These are phyloP conservation scores for Microcebus griseorufus DNA, from an alignment of 2,113 vertebrate genomes.

Conservation along the genomic window DNA sequence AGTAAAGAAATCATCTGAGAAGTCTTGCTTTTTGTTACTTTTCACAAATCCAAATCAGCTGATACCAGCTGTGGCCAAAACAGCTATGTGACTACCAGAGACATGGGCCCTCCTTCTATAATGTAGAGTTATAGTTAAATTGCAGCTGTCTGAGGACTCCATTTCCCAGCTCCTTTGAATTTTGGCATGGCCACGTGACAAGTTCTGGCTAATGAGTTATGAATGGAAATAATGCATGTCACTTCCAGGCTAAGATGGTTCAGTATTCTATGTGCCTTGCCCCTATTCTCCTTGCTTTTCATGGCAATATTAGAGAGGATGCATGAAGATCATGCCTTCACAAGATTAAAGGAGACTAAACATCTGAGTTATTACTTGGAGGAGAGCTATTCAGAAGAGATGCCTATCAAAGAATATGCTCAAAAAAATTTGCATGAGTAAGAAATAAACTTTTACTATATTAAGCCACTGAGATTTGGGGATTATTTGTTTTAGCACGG, in stretches of 20 bases:
- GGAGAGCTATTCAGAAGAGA: background rate
- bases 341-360: background rate
- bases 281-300: background rate
- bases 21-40: conserved; percentile 5
- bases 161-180: background rate
- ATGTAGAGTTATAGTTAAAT: background rate
- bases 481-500: conserved; percentile 9
- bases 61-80: background rate
- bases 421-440: background rate
- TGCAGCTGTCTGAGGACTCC: background rate
- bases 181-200: background rate
- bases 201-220: background rate
- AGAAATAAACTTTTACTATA: conserved; percentile 12
- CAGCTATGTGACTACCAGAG: background rate
- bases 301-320: background rate
- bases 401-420: background rate
- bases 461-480: background rate
- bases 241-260: background rate
- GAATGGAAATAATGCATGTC: background rate
- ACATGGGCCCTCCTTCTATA: background rate
- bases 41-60: background rate
- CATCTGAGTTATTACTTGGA: background rate
- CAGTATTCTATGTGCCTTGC: background rate
- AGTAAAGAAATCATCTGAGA: background rate
- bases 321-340: background rate